Base-by-base conservation (phyloP, 2,113 vertebrate genomes). In the Brevimyrus niger region DNA sequence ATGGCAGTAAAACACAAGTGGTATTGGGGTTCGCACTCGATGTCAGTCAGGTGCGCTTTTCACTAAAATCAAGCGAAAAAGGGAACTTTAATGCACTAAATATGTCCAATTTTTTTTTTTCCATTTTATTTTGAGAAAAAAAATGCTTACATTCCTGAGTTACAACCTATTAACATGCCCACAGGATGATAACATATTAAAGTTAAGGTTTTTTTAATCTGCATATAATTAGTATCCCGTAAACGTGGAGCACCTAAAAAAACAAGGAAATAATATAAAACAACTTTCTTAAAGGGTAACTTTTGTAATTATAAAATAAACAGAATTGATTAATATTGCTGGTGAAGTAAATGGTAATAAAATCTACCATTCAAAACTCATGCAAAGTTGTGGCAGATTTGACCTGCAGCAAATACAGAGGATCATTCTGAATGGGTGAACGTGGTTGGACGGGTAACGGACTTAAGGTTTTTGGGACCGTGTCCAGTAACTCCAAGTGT, bases 1-100 rank as follows among this genome's bases (percentile, higher is more conserved):
- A 94, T 91, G 92, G 2, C 48, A 88, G 90, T 91, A 90, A 92
- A 92, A 93, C 88, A 11, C 27, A 15, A 35, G 35, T 38, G 38
- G 13, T 38, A 42, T 7, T 42, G 73, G 35, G 35, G 2, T 19
- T 42, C 73, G 4, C 13, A 38, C 35, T 19, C 3, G 0, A 42
- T 42, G 15, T 80, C 35, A 76, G 69, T 35, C 35, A 19, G 2
- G 13, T 6, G 4, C n/a, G 27, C 9, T 31, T 65, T 69, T 69
- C 61, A 31, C 10, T 13, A 31, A 69, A 69, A 69, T 27, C n/a
- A 27, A 69, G 9, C 9, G 61, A 0, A 69, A 31, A 69, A 11
- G 10, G n/a, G 27, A 69, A 31, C 61, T 69, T 31, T 15, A 69
- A 31, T 11, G 65, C 61, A 61, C 31, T 9, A 69, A 69, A 69